Base-by-base conservation (phyloP, 2,888 invertebrate species). In the Acrobasis suavella region DNA sequence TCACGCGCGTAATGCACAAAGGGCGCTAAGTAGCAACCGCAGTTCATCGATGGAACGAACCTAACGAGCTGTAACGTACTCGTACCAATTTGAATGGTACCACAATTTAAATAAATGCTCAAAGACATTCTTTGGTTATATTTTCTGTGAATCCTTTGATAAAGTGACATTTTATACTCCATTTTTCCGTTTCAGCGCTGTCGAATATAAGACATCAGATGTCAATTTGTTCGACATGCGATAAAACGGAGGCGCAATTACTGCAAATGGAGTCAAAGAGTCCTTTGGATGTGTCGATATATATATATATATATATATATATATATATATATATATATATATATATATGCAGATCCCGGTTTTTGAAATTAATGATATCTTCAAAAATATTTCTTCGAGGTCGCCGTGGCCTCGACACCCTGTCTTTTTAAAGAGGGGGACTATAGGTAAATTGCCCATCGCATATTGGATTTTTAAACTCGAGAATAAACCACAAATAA, bases 1-100 rank as follows among this genome's bases (percentile, higher is more conserved):
- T 68, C 71, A 72, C 74, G 66, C 73, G 70, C 65, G 71, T 87
- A 86, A 87, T 88, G 85, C 84, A 83, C 86, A 88, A 87, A 88
- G 87, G 82, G 86, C 81, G 79, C 73, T 81, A 82, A 86, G 82
- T 82, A 82, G 73, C 75, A 70, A 73, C 72, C 74, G 74, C 75
- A 74, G 76, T 75, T 80, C 81, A 80, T 82, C 80, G 81, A 79
- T 79, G 76, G 77, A 80, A 86, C 83, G 83, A 83, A 81, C 81
- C 78, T 74, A 76, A 75, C 73, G 74, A 71, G 67, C 65, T 67
- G 61, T 51, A 59, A 50, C 64, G 51, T 61, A 74, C 74, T 77
- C 64, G 50, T 60, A 74, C 74, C 78, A 46, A 77, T 74, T 74
- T 69, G 74, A 64, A 72, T n/a, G n/a, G n/a, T 71, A 74, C 73